Evolutionary conservation across 2,113 vertebrate species (phyloP).

Genomic region (Mustela nigripes): DNA sequence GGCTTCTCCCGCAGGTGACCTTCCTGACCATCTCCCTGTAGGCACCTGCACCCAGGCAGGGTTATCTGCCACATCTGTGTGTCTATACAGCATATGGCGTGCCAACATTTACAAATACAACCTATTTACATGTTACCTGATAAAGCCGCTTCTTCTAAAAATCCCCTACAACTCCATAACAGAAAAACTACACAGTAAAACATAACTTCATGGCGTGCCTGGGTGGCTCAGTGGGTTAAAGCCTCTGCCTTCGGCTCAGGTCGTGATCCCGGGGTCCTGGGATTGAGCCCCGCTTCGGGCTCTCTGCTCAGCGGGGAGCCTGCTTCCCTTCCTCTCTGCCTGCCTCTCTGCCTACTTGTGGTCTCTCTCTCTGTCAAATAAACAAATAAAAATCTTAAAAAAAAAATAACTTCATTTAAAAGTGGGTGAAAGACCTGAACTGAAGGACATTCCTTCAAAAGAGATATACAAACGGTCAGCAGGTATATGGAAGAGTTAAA

Average conservation of each 20-base stretch:
- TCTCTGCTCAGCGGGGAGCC: too few relatives aligned
- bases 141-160: neutral
- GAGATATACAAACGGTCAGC: neutral
- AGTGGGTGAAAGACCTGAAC: neutral
- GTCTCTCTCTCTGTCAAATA: too few relatives aligned
- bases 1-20: fast-evolving
- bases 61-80: fast-evolving
- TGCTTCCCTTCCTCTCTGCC: too few relatives aligned
- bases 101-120: neutral
- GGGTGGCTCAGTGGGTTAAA: too few relatives aligned
- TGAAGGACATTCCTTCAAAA: neutral
- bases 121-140: too few relatives aligned
- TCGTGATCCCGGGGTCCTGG: too few relatives aligned
- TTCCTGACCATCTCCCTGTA: neutral
- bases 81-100: fast-evolving
- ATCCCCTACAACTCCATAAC: neutral
- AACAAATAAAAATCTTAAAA: too few relatives aligned
- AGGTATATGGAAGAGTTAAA: neutral
- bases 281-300: too few relatives aligned
- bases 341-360: too few relatives aligned
- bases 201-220: too few relatives aligned
- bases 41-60: neutral
- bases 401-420: neutral
- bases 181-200: neutral
- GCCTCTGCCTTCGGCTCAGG: too few relatives aligned